These are phyloP conservation scores for Okamejei kenojei DNA, from an alignment of 2,797 vertebrate species.

Conservation along the genomic window DNA sequence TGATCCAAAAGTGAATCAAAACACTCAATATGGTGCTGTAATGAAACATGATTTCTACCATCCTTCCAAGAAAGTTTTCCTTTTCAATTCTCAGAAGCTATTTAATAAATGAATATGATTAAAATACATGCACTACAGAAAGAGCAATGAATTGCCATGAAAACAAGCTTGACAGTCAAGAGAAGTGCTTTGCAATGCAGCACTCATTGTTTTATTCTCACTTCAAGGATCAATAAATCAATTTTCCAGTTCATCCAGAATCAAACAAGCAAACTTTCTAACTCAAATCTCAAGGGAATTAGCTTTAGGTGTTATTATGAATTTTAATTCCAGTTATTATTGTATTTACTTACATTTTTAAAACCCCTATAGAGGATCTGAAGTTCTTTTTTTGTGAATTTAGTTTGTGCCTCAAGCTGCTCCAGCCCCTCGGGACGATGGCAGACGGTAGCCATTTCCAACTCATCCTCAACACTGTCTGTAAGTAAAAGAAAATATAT, in stretches of 20 bases:
- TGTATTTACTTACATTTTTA: slow-evolving; percentile 79
- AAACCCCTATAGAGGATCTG: slow-evolving; percentile 98
- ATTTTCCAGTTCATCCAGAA: neutral
- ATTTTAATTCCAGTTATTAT: slow-evolving; percentile 3
- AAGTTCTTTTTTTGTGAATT: slow-evolving; percentile 94
- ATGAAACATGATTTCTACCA: neutral
- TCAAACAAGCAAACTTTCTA: neutral
- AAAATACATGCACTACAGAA: neutral
- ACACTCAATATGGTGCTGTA: neutral
- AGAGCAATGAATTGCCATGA: neutral
- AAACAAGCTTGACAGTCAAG: neutral
- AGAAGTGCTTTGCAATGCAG: neutral
- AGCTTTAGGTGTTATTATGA: neutral
- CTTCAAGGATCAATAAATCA: neutral
- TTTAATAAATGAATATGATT: neutral
- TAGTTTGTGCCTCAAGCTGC: slow-evolving; percentile 87
- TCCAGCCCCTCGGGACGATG: slow-evolving; percentile 93
- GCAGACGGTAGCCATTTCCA: slow-evolving; percentile 87
- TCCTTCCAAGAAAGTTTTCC: neutral
- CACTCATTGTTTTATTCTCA: neutral
- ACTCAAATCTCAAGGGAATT: neutral
- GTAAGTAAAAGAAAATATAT: slow-evolving; percentile 45
- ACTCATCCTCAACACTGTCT: slow-evolving; percentile 98
- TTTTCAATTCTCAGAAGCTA: neutral
- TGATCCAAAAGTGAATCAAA: neutral